These are phyloP conservation scores for Antheraea mylitta DNA, from an alignment of 1,140 invertebrate species.

Conservation along the genomic window DNA sequence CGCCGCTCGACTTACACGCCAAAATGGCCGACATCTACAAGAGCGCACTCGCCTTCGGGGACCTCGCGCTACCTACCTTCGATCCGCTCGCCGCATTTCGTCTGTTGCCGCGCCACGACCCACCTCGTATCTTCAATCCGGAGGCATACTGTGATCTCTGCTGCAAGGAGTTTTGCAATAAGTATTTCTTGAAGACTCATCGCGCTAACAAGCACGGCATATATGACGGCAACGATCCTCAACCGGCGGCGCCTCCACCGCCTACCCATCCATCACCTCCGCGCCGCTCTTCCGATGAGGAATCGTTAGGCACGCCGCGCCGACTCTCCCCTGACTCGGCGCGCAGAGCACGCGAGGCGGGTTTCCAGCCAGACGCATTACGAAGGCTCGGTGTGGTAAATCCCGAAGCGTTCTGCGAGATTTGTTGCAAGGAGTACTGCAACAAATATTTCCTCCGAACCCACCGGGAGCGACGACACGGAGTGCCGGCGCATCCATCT, in stretches of 20 bases:
- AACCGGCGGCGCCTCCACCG: slow-evolving; percentile 64
- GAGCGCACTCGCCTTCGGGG: slow-evolving; percentile 74
- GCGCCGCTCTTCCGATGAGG: slow-evolving; percentile 71
- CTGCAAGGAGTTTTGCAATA: slow-evolving; percentile 99
- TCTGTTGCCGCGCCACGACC: slow-evolving; percentile 81
- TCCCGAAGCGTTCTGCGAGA: slow-evolving; percentile 94
- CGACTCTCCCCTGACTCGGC: slow-evolving; percentile 81
- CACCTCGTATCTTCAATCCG: slow-evolving; percentile 93
- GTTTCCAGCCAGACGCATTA: slow-evolving; percentile 84
- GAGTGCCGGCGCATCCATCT: slow-evolving; percentile 82
- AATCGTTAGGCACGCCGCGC: slow-evolving; percentile 79
- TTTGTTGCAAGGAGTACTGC: slow-evolving; percentile 97
- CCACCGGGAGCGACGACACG: slow-evolving; percentile 93
- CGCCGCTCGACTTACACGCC: slow-evolving; percentile 68
- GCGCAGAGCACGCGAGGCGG: slow-evolving; percentile 81
- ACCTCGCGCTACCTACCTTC: slow-evolving; percentile 68
- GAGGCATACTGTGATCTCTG: slow-evolving; percentile 98
- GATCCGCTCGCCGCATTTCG: slow-evolving; percentile 77
- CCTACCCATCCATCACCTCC: slow-evolving; percentile 67
- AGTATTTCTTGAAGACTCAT: slow-evolving; percentile 99
- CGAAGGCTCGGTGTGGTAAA: slow-evolving; percentile 89
- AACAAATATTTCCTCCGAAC: slow-evolving; percentile 97
- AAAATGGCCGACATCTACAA: slow-evolving; percentile 78
- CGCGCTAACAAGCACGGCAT: slow-evolving; percentile 97
- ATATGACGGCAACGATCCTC: slow-evolving; percentile 80